These are phyloP conservation scores for Cenopis cana DNA, from an alignment of 2,888 invertebrate species.

Conservation along the genomic window DNA sequence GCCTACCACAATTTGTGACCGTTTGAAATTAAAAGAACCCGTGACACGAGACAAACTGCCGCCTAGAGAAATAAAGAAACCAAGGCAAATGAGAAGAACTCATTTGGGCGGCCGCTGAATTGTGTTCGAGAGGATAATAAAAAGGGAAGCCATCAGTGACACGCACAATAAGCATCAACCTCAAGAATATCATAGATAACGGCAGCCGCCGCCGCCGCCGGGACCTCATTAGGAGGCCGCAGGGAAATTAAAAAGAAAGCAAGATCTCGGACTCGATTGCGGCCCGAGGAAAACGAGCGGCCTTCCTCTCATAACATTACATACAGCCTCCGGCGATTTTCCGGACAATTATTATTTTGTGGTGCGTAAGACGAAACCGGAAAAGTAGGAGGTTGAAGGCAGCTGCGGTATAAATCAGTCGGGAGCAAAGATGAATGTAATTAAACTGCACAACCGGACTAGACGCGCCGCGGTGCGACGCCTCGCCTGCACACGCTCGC, in stretches of 20 bases:
- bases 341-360: constrained; percentile 86
- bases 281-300: constrained; percentile 77
- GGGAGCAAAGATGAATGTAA: constrained; percentile 74
- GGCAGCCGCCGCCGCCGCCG: constrained; percentile 73
- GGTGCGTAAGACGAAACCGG: constrained; percentile 81
- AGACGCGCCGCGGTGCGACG: constrained; percentile 50
- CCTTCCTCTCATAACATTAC: constrained; percentile 84
- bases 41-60: constrained; percentile 81
- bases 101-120: constrained; percentile 83
- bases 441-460: constrained; percentile 61
- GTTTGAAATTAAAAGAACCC: constrained; percentile 78
- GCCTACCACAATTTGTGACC: constrained; percentile 59
- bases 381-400: constrained; percentile 69
- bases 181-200: constrained; percentile 86
- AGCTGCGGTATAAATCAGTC: constrained; percentile 71
- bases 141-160: constrained; percentile 85
- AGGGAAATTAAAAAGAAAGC: constrained; percentile 86
- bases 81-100: constrained; percentile 83
- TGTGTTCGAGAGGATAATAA: constrained; percentile 85
- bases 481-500: constrained; percentile 1
- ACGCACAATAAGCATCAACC: constrained; percentile 86
- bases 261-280: constrained; percentile 84
- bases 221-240: constrained; percentile 85
- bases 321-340: constrained; percentile 83
- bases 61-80: constrained; percentile 83